Percentiles rank a stretch among this genome's conserved stretches.
Conservation (phyloP, 2,797 vertebrate species). For the Pangasius sanitwongsei region DNA sequence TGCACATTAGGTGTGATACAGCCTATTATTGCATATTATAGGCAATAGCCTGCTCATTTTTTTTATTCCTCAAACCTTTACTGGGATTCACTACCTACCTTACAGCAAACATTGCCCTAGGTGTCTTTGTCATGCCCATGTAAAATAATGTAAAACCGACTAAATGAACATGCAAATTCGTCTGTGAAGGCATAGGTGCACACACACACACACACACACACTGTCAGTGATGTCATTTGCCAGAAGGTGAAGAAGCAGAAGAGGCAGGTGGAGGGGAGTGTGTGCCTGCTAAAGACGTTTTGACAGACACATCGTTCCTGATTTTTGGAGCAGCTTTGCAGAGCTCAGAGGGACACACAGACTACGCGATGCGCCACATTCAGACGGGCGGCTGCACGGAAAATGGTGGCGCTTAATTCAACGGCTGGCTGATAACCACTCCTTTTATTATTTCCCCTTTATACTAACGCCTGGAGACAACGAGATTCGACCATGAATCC, state of each 20-base stretch:
- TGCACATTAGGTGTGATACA: not conserved
- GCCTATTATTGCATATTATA: not conserved
- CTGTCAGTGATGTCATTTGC: conserved; percentile 77
- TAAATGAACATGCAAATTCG: conserved; percentile 42
- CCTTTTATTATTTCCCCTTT: conserved; percentile 9
- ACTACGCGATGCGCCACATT: conserved; percentile 16
- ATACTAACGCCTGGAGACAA: conserved; percentile 31
- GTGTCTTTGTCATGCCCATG: conserved; percentile 8
- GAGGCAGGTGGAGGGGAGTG: conserved; percentile 66
- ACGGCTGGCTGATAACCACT: conserved; percentile 42
- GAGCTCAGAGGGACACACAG: conserved; percentile 11
- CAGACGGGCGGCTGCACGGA: conserved; percentile 39
- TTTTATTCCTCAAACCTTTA: not conserved
- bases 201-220: not conserved
- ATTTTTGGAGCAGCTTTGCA: not conserved
- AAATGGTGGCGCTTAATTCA: conserved; percentile 55
- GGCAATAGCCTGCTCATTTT: not conserved
- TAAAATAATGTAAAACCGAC: conserved; percentile 16
- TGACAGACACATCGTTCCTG: conserved; percentile 62
- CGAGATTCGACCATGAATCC: conserved; percentile 79
- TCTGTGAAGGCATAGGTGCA: not conserved
- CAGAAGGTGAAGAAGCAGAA: conserved; percentile 64
- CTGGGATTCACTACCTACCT: not conserved
- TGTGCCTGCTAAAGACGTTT: conserved; percentile 65
- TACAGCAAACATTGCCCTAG: not conserved